Evolutionary conservation across 2,113 vertebrate species (phyloP).

Genomic region (Steatornis caripensis): DNA sequence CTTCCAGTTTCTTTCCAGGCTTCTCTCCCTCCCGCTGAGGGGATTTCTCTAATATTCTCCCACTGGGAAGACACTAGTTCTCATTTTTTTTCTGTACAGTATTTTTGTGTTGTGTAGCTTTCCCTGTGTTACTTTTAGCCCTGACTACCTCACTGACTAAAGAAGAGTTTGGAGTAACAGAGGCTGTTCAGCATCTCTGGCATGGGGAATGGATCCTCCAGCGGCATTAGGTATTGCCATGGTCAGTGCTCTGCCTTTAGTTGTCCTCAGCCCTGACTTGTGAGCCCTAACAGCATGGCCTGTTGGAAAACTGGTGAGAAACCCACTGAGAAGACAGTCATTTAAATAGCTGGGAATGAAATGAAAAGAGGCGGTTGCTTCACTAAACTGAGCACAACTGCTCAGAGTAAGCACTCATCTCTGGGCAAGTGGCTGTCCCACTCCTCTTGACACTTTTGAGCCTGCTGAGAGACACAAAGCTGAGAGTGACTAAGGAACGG

Average conservation of each 20-base stretch:
- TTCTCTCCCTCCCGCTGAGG: too few relatives aligned
- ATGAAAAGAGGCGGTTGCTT: background rate
- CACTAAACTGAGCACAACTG: background rate
- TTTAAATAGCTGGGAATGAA: background rate
- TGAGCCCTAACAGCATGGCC: background rate
- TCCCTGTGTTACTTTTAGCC: background rate
- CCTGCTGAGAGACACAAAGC: background rate
- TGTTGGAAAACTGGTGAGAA: background rate
- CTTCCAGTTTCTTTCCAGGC: background rate
- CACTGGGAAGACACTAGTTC: background rate
- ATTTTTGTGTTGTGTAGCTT: background rate
- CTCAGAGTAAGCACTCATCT: accelerated
- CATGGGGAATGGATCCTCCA: background rate
- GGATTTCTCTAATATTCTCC: too few relatives aligned
- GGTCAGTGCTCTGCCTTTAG: background rate
- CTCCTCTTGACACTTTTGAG: background rate
- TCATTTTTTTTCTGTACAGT: background rate
- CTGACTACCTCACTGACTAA: background rate
- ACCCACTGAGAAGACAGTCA: background rate
- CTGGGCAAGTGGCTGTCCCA: background rate
- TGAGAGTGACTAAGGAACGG: background rate
- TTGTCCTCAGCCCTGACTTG: background rate
- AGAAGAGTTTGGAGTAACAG: background rate
- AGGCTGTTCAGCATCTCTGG: background rate
- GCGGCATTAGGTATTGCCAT: background rate